These are phyloP conservation scores for Pseudobourletiella spinata DNA, from an alignment of 1,140 invertebrate species.

Conservation along the genomic window DNA sequence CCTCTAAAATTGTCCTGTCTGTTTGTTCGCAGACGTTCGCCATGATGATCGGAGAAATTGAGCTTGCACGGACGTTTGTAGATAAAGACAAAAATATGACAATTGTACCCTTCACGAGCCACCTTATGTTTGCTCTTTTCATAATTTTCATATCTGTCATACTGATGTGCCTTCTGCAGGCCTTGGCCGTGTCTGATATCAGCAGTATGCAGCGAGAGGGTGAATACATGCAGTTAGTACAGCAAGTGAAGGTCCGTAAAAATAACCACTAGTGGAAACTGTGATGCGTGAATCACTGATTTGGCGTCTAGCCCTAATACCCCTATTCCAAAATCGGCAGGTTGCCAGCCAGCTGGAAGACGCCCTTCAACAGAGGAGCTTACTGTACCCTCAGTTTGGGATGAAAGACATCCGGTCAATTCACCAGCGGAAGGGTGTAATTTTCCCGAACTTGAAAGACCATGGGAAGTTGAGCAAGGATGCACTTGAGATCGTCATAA, in stretches of 20 bases:
- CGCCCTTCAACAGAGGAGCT: conserved; percentile 31
- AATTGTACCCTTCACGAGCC: conserved; percentile 35
- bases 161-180: conserved; percentile 35
- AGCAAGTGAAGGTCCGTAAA: conserved; percentile 32
- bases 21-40: conserved; percentile 33
- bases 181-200: conserved; percentile 35
- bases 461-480: conserved; percentile 36
- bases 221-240: conserved; percentile 36
- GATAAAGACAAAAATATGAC: conserved; percentile 26
- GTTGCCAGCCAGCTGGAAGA: conserved; percentile 36
- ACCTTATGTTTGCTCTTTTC: conserved; percentile 36
- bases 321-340: too few relatives aligned
- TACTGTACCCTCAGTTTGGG: conserved; percentile 35
- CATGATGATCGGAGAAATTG: conserved; percentile 36
- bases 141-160: conserved; percentile 37
- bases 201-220: conserved; percentile 35
- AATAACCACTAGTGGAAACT: too few relatives aligned
- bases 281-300: too few relatives aligned
- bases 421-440: conserved; percentile 35
- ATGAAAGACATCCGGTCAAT: conserved; percentile 29
- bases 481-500: conserved; percentile 36
- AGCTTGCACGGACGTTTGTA: conserved; percentile 34
- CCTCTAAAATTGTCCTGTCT: too few relatives aligned
- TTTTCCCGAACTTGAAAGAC: conserved; percentile 36
- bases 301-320: too few relatives aligned